Base-by-base conservation (phyloP, 2,888 invertebrate genomes). In the Drosophila affinis region DNA sequence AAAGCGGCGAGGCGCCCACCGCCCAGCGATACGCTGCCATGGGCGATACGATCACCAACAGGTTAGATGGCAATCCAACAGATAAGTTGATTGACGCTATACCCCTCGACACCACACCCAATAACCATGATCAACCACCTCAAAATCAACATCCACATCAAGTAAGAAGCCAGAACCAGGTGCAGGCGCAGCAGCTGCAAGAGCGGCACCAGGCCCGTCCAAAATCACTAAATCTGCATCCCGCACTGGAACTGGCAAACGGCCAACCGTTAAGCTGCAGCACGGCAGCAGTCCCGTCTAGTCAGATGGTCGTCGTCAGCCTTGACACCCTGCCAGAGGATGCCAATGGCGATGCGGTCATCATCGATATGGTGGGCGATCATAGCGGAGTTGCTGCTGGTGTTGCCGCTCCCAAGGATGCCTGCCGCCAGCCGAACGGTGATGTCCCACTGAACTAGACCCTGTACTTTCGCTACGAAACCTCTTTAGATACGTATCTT, bases 11-110 rank as follows among this genome's bases (percentile, higher is more conserved):
- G 17, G 47, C 48, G 47, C 54, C 61, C 9, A 53, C 65, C 45
- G 68, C 47, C 34, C 72, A 65, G 21, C 70, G 80, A 6, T 97
- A 97, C 95, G 95, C 97, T 93, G 97, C 97, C 88, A 97, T 97
- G 97, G 97, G 97, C 93, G 95, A 94, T 95, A 92, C 95, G 94
- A 93, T 71, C 49, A 55, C 65, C 54, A 85, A 67, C 86, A 86
- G 88, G 88, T 87, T 87, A 88, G 86, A 88, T 54, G 78, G 75
- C 56, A 88, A 90, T 77, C 81, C 91, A 71, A 91, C 91, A 85
- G 91, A 91, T 88, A 91, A 90, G 87, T 90, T 92, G 87, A 91
- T 92, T 83, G 89, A 87, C 79, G 87, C 81, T 78, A 79, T 77
- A 52, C 81, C 86, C 74, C 77, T 80, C 72, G 81, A 87, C 73